Evolutionary conservation across 1,140 invertebrate genomes (phyloP), one percentile per base, ranked within the genome.

Genomic region (Neomicropteryx cornuta): DNA sequence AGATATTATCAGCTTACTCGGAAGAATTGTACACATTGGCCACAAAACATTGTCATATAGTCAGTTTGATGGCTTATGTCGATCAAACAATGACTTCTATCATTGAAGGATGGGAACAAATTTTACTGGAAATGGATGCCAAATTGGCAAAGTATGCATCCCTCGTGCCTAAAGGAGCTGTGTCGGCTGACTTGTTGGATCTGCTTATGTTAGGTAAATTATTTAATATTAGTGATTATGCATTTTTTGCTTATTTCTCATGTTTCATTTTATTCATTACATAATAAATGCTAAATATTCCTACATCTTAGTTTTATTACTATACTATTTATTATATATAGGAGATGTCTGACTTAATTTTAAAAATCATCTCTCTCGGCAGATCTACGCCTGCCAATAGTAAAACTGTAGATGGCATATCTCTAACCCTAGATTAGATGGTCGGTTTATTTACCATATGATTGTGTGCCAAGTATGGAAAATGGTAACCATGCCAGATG

Each of bases 71-170:
- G 30, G 75, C 75, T 49, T 83, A 88, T 55, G 68, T 88, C 18
- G 76, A 76, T 22, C 75, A 79, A 46, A 84, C 84, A 2, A 79
- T 89, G 55, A 75, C 76, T 46, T 82, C 85, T n/a, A 84, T 95
- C 49, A 82, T 76, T 30, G 91, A 95, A 67, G 84, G 88, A 1
- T 96, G 90, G 88, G 92, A 96, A 65, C 90, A 88, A 42, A 91
- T 95, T 49, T 68, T 96, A 11, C 55, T 93, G 17, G 92, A 96
- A 70, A 88, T 97, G 76, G 91, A 97, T 60, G 81, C 85, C 30
- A 96, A 96, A 65, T 70, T 97, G 40, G 77, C 83, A 5, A 80
- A 82, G 42, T 96, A 93, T 73, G 87, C 87, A 19, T 77, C 81
- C 46, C 76, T 78, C 39, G 78, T 85, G 38, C 76, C 77, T 27